A percentile compares a stretch with the other conserved stretches of the same genome.
Evolutionary conservation across 2,113 vertebrate species (phyloP).

Genomic region (Dasypus novemcinctus): DNA sequence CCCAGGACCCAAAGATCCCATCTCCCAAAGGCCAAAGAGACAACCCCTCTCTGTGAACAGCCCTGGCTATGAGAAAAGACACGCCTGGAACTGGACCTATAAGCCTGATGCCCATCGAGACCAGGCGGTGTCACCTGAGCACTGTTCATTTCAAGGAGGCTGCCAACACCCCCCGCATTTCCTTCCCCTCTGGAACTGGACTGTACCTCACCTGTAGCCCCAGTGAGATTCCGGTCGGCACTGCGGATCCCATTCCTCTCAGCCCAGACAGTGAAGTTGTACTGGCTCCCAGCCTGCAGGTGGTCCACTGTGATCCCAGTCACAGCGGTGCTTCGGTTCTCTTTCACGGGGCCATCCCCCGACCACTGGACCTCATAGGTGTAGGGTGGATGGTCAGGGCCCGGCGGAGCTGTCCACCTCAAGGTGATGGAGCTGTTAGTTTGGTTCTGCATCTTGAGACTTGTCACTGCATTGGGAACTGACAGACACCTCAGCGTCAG

Average conservation of each 20-base stretch:
- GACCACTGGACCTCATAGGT: neutral
- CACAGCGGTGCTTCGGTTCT: too few species aligned
- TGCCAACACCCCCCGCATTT: too few species aligned
- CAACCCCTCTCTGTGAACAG: neutral
- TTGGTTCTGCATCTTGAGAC: fast-evolving
- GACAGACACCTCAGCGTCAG: neutral
- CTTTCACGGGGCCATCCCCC: too few species aligned
- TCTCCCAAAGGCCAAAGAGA: neutral
- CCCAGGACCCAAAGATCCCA: neutral
- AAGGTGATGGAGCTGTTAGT: slow-evolving; percentile 44
- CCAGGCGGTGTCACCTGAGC: too few species aligned
- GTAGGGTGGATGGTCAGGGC: fast-evolving
- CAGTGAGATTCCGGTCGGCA: fast-evolving
- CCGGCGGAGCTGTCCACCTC: neutral
- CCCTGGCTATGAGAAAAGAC: neutral
- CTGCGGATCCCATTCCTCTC: neutral
- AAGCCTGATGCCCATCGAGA: neutral
- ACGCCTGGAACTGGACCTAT: neutral
- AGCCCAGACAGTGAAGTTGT: neutral
- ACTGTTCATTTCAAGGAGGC: neutral
- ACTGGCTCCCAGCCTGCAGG: neutral
- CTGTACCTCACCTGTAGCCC: neutral
- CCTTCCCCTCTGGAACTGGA: neutral
- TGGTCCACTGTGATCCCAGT: fast-evolving
- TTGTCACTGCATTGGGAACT: neutral